These are phyloP conservation scores for Neostethus bicornis DNA, from an alignment of 2,797 vertebrate genomes.

Conservation along the genomic window DNA sequence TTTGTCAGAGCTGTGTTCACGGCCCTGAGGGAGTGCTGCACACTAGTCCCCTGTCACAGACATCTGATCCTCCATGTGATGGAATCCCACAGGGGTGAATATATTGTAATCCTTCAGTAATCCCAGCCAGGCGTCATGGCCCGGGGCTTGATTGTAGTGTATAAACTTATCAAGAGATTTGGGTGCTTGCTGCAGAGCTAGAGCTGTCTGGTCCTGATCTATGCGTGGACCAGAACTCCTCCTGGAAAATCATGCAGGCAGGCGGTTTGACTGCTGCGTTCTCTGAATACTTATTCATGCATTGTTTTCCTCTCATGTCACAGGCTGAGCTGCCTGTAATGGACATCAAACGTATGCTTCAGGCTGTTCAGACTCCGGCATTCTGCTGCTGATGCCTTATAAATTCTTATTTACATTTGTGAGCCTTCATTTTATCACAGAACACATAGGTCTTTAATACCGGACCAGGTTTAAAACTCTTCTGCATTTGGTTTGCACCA, in stretches of 20 bases:
- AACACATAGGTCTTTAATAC: not conserved
- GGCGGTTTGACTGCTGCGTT: not conserved
- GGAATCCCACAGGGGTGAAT: conserved; percentile 73
- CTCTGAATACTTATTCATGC: conserved; percentile 12
- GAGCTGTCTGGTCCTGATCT: conserved; percentile 1
- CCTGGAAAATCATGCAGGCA: conserved; percentile 1
- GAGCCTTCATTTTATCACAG: not conserved
- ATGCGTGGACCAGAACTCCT: conserved; percentile 9
- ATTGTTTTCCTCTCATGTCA: conserved; percentile 21
- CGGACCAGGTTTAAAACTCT: too few species aligned
- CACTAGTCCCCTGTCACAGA: conserved; percentile 65
- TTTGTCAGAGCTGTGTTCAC: conserved; percentile 50
- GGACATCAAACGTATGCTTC: not conserved
- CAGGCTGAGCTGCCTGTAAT: conserved; percentile 30
- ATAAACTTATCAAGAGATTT: conserved; percentile 73
- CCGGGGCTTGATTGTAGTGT: conserved; percentile 66
- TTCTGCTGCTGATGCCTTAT: not conserved
- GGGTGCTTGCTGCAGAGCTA: conserved; percentile 28
- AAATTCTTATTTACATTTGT: not conserved
- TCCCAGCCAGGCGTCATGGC: conserved; percentile 72
- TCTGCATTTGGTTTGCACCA: too few species aligned
- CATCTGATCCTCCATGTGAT: conserved; percentile 73
- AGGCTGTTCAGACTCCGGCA: not conserved
- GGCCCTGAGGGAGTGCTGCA: conserved; percentile 42
- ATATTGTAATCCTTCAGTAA: conserved; percentile 77